Percentiles rank a stretch among this genome's conserved stretches.
These are phyloP conservation scores for Hydrozoanthus gracilis DNA, from an alignment of 92 coral and sea anemone genomes.

Conservation along the genomic window DNA sequence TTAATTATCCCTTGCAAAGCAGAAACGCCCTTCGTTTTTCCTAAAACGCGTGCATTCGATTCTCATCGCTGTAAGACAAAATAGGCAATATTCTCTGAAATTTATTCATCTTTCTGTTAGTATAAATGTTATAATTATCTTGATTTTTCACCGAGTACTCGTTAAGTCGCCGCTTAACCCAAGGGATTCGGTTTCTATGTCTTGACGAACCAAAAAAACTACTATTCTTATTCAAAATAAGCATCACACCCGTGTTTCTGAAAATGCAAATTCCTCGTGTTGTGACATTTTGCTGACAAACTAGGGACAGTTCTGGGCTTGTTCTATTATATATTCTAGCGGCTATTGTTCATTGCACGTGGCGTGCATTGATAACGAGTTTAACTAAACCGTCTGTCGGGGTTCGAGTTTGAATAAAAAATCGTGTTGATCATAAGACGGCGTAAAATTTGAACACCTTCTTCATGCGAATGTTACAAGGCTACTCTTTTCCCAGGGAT, in stretches of 20 bases:
- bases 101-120: not conserved
- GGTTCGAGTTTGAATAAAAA: conserved; percentile 4
- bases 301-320: conserved; percentile 72
- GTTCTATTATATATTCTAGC: conserved; percentile 84
- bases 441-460: not conserved
- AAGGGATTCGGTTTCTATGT: not conserved
- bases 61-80: not conserved
- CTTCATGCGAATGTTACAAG: not conserved
- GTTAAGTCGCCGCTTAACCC: not conserved
- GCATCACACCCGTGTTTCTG: conserved; percentile 49
- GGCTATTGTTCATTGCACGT: conserved; percentile 95
- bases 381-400: conserved; percentile 31
- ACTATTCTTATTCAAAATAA: conserved; percentile 65
- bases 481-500: not conserved
- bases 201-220: conserved; percentile 10
- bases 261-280: conserved; percentile 84
- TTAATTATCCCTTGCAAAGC: not conserved
- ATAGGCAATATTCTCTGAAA: not conserved
- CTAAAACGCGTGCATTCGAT: conserved; percentile 16
- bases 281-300: conserved; percentile 93
- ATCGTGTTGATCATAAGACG: not conserved
- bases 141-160: not conserved
- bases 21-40: conserved; percentile 37
- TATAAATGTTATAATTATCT: not conserved
- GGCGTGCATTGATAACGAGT: conserved; percentile 87